Evolutionary conservation across 2,797 vertebrate species (phyloP).

Genomic region (Linurgus olivaceus): DNA sequence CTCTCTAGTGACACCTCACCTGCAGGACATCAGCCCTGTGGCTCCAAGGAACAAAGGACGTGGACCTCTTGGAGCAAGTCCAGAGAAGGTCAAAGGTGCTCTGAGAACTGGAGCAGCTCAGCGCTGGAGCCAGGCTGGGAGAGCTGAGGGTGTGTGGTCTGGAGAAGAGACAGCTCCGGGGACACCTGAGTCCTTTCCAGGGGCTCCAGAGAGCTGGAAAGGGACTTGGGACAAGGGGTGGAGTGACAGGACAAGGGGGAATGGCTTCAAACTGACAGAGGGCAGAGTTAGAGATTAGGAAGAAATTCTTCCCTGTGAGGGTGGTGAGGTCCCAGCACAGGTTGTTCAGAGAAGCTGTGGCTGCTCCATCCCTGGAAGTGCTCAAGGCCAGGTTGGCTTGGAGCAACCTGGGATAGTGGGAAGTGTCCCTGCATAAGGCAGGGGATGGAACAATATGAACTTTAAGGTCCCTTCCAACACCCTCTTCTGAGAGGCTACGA

Average conservation of each 20-base stretch:
- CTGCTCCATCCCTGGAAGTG: neutral
- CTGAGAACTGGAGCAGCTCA: neutral
- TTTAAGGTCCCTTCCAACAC: neutral
- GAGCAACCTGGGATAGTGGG: neutral
- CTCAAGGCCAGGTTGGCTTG: fast-evolving
- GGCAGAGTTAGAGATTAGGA: neutral
- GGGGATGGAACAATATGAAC: neutral
- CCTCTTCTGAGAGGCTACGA: neutral
- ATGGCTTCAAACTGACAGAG: neutral
- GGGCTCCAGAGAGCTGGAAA: neutral
- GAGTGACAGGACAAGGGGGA: neutral
- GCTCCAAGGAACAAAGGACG: neutral
- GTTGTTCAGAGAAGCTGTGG: fast-evolving
- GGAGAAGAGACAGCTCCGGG: neutral
- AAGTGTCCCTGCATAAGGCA: neutral
- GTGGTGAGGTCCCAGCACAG: neutral
- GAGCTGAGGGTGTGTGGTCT: neutral
- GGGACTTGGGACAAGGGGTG: neutral
- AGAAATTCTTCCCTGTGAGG: neutral
- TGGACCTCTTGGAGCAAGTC: neutral
- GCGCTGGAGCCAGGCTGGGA: neutral
- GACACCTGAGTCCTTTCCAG: neutral
- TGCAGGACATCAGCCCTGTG: neutral
- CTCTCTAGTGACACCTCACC: neutral
- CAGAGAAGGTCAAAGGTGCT: neutral